Evolutionary conservation across 2,797 vertebrate species (phyloP), one percentile per base, ranked within the genome.

Genomic region (Notolepis coatsorum): DNA sequence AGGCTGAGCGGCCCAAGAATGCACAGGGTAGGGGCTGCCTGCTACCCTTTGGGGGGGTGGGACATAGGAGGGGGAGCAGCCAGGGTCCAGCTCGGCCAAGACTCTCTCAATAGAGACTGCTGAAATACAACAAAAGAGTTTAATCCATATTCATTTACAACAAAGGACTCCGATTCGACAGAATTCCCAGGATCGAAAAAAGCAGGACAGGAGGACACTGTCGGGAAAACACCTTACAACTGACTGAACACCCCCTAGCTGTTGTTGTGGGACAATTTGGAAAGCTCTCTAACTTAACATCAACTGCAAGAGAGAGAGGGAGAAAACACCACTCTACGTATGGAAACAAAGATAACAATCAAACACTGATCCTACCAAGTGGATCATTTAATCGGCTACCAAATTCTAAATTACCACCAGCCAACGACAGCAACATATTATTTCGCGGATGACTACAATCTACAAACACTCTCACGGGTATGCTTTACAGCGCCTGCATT

Each of bases 71-170:
- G 87, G 77, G 77, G 80, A n/a, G n/a, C n/a, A n/a, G n/a, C 80
- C 45, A 76, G 80, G 80, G 80, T 71, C 72, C 7, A 21, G 65
- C 61, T 37, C 43, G 21, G 8, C 38, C 39, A 49, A 25, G 35
- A 70, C 42, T 38, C 71, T 33, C 12, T 58, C 12, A 68, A 23
- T 39, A 48, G 65, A 51, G 65, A 51, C 75, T 35, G 75, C 77
- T 79, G 73, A 25, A 75, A 78, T 3, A 61, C 69, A 77, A 77
- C 81, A 90, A 88, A 84, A 81, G 75, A 76, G 57, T 77, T 84
- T 71, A 79, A 88, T 81, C 71, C 84, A 54, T 58, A 64, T 59
- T 82, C 63, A 56, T 61, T 68, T 9, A 48, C 3, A 52, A 88
- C 86, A 88, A 88, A 84, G 75, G 48, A 21, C 53, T 21, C 37